These are phyloP conservation scores for Kradibia gibbosae DNA, from an alignment of 1,140 invertebrate species.

Conservation along the genomic window DNA sequence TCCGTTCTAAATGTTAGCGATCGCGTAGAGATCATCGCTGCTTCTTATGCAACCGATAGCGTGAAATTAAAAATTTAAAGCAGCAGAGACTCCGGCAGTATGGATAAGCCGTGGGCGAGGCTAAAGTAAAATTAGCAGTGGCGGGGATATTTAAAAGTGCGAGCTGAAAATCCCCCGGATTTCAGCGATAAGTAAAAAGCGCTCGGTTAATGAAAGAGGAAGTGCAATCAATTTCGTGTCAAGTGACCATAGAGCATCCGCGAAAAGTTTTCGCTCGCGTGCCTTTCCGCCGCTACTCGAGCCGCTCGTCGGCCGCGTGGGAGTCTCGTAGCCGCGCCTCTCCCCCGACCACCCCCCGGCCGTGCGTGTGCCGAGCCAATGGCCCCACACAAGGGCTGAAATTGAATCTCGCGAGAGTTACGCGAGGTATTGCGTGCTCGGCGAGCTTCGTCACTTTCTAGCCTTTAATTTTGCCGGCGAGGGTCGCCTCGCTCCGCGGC, in stretches of 20 bases:
- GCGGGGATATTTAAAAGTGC: too few relatives aligned
- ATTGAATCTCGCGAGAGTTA: slow-evolving; percentile 40
- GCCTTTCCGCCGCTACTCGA: not conserved
- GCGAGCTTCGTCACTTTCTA: slow-evolving; percentile 35
- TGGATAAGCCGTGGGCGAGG: too few relatives aligned
- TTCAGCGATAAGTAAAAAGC: not conserved
- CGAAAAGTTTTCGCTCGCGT: not conserved
- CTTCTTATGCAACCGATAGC: too few relatives aligned
- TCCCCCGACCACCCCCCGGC: not conserved
- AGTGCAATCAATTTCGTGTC: not conserved
- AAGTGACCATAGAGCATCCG: not conserved
- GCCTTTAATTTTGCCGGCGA: slow-evolving; percentile 25
- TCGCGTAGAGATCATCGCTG: too few relatives aligned
- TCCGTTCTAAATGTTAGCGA: too few relatives aligned
- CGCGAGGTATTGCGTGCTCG: not conserved
- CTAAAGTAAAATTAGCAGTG: too few relatives aligned
- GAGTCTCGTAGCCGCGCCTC: not conserved
- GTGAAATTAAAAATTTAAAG: too few relatives aligned
- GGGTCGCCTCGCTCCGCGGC: not conserved
- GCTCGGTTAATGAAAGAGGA: not conserved
- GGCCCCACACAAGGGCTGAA: slow-evolving; percentile 13
- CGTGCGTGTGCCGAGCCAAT: not conserved
- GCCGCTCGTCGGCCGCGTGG: not conserved
- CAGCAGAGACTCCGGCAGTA: too few relatives aligned
- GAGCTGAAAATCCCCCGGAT: too few relatives aligned